Conservation (phyloP, 2,113 vertebrate genomes). For the Phocoena sinus region DNA sequence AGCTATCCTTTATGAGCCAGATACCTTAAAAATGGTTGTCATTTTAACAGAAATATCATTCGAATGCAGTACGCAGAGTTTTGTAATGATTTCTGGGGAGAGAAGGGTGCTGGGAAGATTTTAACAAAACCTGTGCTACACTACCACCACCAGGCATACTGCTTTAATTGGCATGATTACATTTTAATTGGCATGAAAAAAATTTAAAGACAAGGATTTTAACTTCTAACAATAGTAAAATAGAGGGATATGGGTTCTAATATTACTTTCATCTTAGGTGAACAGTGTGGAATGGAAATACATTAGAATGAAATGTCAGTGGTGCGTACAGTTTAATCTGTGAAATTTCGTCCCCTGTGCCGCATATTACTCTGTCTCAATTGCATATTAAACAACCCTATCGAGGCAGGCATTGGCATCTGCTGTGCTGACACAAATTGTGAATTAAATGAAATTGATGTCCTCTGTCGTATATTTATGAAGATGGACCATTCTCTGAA, state of each 20-base stretch:
- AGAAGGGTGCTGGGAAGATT: slow-evolving; percentile 50
- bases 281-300: slow-evolving; percentile 88
- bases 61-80: slow-evolving; percentile 75
- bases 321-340: slow-evolving; percentile 94
- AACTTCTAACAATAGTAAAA: slow-evolving; percentile 90
- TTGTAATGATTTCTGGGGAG: slow-evolving; percentile 71
- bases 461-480: slow-evolving; percentile 98
- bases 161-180: slow-evolving; percentile 90
- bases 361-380: slow-evolving; percentile 93
- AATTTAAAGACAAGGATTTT: slow-evolving; percentile 87
- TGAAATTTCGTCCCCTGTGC: slow-evolving; percentile 91
- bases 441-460: slow-evolving; percentile 99
- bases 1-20: slow-evolving; percentile 62
- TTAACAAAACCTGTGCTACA: slow-evolving; percentile 77
- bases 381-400: slow-evolving; percentile 97
- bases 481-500: slow-evolving; percentile 96
- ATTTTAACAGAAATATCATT: slow-evolving; percentile 71
- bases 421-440: slow-evolving; percentile 99
- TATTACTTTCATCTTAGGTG: slow-evolving; percentile 90
- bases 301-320: slow-evolving; percentile 92
- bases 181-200: slow-evolving; percentile 92
- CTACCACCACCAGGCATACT: slow-evolving; percentile 76
- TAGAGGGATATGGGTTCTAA: slow-evolving; percentile 88
- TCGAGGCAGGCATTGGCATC: slow-evolving; percentile 96
- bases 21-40: slow-evolving; percentile 50